phyloP scores from a whole-genome alignment of 2,113 vertebrate species.

The Otolemur garnettii region DNA sequence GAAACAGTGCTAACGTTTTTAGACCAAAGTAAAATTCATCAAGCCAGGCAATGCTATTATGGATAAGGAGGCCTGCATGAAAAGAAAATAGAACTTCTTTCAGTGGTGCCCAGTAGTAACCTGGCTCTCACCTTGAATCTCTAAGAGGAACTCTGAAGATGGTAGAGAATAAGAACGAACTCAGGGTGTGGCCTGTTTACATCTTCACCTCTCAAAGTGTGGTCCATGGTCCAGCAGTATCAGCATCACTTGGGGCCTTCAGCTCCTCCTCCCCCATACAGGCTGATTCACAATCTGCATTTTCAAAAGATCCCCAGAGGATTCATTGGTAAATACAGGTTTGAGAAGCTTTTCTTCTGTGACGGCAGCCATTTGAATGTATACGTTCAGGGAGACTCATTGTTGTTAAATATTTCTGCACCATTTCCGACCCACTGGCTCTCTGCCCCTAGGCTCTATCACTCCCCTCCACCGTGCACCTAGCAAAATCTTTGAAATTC shows the following conservation, averaged over 20 bases:
- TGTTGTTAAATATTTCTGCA: conserved; percentile 37
- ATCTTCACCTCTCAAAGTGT: not conserved
- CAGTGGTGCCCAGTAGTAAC: not conserved
- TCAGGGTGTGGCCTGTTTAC: not conserved
- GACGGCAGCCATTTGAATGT: not conserved
- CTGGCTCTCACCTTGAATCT: not conserved
- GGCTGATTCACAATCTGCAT: not conserved
- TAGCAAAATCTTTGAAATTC: not conserved
- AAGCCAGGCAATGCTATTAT: not conserved
- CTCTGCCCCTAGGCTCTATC: not conserved
- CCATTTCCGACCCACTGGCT: not conserved
- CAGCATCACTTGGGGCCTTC: not conserved
- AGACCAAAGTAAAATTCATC: conserved; percentile 13
- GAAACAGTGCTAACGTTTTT: conserved; percentile 5
- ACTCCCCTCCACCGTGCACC: not conserved
- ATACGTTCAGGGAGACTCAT: not conserved
- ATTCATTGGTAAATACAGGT: conserved; percentile 10
- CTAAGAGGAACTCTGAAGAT: conserved; percentile 1
- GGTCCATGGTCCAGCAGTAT: not conserved
- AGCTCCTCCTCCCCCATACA: not conserved
- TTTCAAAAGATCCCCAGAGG: not conserved
- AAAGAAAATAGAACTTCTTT: conserved; percentile 2
- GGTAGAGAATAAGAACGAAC: not conserved
- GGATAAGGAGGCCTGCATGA: not conserved
- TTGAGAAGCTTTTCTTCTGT: conserved; percentile 39